Evolutionary conservation across 37 sponge, comb jelly and placozoan genomes (phyloP).

Genomic region (Bolinopsis microptera): DNA sequence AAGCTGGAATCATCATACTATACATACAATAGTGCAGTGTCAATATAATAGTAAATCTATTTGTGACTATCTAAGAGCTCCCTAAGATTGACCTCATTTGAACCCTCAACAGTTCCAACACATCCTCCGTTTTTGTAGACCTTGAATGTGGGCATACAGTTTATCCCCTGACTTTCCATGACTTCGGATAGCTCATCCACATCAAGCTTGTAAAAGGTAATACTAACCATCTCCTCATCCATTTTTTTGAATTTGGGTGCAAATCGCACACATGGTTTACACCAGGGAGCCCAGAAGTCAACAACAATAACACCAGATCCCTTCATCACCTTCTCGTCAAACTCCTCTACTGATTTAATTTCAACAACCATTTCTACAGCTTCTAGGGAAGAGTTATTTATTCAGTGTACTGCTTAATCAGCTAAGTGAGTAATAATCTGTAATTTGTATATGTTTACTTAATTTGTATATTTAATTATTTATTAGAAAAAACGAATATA

Average conservation of each 20-base stretch:
- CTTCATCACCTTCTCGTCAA: neutral
- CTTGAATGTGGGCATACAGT: constrained; percentile 62
- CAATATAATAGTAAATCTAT: no score
- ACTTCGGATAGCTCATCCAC: neutral
- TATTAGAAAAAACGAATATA: no score
- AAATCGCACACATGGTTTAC: constrained; percentile 15
- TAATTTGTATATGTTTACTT: no score
- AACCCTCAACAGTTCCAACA: constrained; percentile 15
- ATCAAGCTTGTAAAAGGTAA: constrained; percentile 35
- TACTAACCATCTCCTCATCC: neutral
- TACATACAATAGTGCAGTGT: no score
- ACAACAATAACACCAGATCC: constrained; percentile 12
- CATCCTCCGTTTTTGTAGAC: constrained; percentile 10
- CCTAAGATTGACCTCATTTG: neutral
- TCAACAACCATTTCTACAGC: constrained; percentile 30
- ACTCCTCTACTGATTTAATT: neutral
- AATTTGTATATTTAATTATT: no score
- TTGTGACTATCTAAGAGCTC: neutral
- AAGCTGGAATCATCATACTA: no score
- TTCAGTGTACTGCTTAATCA: no score
- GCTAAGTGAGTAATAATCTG: no score
- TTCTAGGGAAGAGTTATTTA: no score
- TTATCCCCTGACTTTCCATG: neutral
- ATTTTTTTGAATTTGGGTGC: constrained; percentile 3
- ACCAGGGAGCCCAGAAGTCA: constrained; percentile 66